These are phyloP conservation scores for Hoplodrina blanda DNA, from an alignment of 2,888 invertebrate species.

Conservation along the genomic window DNA sequence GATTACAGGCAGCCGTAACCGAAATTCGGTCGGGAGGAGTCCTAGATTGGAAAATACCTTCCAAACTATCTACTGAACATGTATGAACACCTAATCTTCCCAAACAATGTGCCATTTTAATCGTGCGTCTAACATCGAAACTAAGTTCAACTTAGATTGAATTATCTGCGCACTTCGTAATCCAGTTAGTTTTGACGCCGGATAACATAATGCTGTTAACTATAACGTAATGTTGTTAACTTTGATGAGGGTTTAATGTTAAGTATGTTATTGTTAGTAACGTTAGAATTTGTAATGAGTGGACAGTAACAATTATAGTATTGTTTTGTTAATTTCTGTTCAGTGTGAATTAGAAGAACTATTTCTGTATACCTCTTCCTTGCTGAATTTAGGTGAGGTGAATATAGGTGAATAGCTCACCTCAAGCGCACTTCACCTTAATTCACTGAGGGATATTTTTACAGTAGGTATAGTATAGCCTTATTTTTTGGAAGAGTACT, in stretches of 20 bases:
- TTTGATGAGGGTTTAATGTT: conserved; percentile 46
- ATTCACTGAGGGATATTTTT: too few species aligned
- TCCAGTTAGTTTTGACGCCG: conserved; percentile 51
- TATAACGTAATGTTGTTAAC: conserved; percentile 25
- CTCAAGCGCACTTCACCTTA: too few species aligned
- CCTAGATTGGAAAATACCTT: not conserved
- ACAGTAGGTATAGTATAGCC: too few species aligned
- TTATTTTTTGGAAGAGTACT: too few species aligned
- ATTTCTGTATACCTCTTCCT: too few species aligned
- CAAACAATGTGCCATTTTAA: conserved; percentile 27
- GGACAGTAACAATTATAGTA: not conserved
- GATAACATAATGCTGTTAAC: conserved; percentile 41
- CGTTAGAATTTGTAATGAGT: not conserved
- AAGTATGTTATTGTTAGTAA: conserved; percentile 29
- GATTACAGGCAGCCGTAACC: too few species aligned
- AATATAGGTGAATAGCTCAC: too few species aligned
- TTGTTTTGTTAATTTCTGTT: not conserved
- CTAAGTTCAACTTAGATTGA: conserved; percentile 44
- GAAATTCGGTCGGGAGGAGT: too few species aligned
- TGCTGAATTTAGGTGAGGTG: too few species aligned
- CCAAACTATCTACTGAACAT: not conserved
- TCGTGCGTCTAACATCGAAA: conserved; percentile 28
- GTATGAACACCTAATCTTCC: conserved; percentile 4
- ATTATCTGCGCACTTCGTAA: conserved; percentile 47
- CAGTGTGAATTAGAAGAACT: not conserved